Evolutionary conservation across 2,113 vertebrate species (phyloP).

Genomic region (Rattus norvegicus): GRCr8 NC_086023.1:170278501-170279000

Average conservation of each 20-base stretch:
- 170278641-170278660: no score
- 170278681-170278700: rapidly evolving
- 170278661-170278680: rapidly evolving
- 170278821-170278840: rapidly evolving
- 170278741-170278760: neutral
- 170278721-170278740: neutral
- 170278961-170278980: rapidly evolving
- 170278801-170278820: rapidly evolving
- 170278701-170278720: rapidly evolving
- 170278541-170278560: neutral
- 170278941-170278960: rapidly evolving
- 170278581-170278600: rapidly evolving
- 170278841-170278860: rapidly evolving
- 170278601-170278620: neutral
- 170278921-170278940: rapidly evolving
- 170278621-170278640: rapidly evolving
- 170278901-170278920: rapidly evolving
- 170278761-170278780: neutral
- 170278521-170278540: neutral
- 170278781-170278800: rapidly evolving
- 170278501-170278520: no score
- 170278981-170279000: neutral
- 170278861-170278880: neutral
- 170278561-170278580: rapidly evolving
- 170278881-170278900: no score